These are phyloP conservation scores for Falco peregrinus DNA, from an alignment of 2,797 vertebrate genomes.

Conservation along the genomic window DNA sequence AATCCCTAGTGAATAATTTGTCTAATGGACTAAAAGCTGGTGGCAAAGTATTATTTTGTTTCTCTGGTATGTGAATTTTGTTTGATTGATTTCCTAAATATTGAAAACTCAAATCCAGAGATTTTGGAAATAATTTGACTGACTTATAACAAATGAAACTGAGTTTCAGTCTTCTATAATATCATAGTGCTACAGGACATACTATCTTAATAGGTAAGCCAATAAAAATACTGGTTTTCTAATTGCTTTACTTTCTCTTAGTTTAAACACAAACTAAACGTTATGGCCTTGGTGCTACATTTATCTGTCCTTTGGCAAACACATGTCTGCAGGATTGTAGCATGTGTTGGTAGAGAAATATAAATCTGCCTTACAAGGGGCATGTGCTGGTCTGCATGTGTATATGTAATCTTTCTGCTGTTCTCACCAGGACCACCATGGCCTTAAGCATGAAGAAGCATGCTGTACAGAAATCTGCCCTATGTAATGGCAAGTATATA, in stretches of 20 bases:
- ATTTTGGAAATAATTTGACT: background rate
- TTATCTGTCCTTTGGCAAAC: background rate
- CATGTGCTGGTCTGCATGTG: background rate
- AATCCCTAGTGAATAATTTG: slow-evolving; percentile 9
- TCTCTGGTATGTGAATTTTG: background rate
- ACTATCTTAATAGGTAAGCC: background rate
- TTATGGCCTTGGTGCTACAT: background rate
- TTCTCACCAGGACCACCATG: background rate
- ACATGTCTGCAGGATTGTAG: background rate
- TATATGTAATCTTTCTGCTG: background rate
- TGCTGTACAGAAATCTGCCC: background rate
- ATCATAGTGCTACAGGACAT: background rate
- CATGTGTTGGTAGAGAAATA: background rate
- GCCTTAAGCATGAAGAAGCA: background rate
- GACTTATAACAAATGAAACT: background rate
- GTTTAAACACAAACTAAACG: background rate
- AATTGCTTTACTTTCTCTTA: background rate
- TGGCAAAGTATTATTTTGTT: background rate
- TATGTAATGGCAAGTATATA: background rate
- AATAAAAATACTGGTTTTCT: background rate
- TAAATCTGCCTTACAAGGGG: background rate
- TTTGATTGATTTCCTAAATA: slow-evolving; percentile 4
- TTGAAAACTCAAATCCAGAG: background rate
- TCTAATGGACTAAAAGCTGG: slow-evolving; percentile 3
- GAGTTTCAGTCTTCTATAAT: background rate